phyloP scores from a whole-genome alignment of 2,113 vertebrate genomes.

The Lucifuga dentata region DNA sequence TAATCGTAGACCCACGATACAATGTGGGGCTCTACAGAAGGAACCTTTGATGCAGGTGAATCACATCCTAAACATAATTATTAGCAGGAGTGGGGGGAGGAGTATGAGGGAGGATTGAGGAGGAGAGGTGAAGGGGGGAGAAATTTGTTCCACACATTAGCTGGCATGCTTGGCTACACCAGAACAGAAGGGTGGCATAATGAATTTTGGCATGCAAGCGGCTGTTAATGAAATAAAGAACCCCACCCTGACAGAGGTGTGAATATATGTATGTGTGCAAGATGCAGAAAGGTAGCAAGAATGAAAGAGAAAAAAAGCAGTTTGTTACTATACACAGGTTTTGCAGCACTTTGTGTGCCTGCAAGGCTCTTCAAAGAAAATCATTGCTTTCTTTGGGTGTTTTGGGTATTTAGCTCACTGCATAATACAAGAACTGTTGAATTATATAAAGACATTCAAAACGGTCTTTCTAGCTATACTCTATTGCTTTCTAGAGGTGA shows the following conservation, averaged over 20 bases:
- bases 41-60: conserved; percentile 79
- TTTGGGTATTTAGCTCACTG: conserved; percentile 15
- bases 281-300: not conserved
- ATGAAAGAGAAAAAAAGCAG: too few relatives aligned
- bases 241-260: conserved; percentile 66
- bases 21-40: conserved; percentile 68
- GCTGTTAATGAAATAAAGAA: conserved; percentile 80
- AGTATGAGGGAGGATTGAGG: conserved; percentile 39
- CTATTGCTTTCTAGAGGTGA: not conserved
- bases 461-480: conserved; percentile 30
- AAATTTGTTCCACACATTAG: conserved; percentile 80
- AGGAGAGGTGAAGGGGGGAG: conserved; percentile 11
- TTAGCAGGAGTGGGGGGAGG: conserved; percentile 61
- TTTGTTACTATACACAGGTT: not conserved
- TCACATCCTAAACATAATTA: conserved; percentile 78
- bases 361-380: conserved; percentile 19
- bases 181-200: conserved; percentile 81
- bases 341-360: conserved; percentile 8
- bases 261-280: conserved; percentile 19
- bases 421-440: conserved; percentile 17
- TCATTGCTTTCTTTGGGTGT: conserved; percentile 11
- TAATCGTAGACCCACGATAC: conserved; percentile 70
- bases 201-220: conserved; percentile 78
- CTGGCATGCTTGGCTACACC: conserved; percentile 73
- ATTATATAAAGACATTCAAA: conserved; percentile 3